These are phyloP conservation scores for Stenurella melanura DNA, from an alignment of 2,888 invertebrate species.

Conservation along the genomic window DNA sequence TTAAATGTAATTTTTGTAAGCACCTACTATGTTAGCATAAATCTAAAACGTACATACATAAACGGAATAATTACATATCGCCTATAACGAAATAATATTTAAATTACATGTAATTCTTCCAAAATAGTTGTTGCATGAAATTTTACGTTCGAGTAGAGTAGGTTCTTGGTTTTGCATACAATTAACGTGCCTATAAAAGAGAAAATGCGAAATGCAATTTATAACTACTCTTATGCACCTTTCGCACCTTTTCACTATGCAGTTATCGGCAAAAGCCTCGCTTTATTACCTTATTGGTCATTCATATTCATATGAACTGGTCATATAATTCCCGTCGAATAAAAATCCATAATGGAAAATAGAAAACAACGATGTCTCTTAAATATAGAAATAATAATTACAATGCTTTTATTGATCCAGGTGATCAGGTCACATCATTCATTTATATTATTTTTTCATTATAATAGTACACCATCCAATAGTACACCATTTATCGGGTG, in stretches of 20 bases:
- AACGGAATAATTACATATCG: not conserved
- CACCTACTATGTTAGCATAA: not conserved
- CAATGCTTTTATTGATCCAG: too few relatives aligned
- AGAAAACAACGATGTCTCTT: too few relatives aligned
- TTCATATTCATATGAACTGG: not conserved
- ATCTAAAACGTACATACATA: not conserved
- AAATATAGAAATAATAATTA: too few relatives aligned
- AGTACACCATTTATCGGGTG: too few relatives aligned
- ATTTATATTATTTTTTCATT: too few relatives aligned
- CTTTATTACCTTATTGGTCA: not conserved
- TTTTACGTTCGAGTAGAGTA: slow-evolving; percentile 36
- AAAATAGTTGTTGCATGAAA: slow-evolving; percentile 43
- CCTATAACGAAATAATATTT: slow-evolving; percentile 4
- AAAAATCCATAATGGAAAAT: too few relatives aligned
- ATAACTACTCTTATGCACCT: slow-evolving; percentile 8
- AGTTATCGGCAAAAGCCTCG: not conserved
- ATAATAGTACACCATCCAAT: too few relatives aligned
- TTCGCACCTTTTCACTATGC: slow-evolving; percentile 5
- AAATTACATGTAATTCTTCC: slow-evolving; percentile 11
- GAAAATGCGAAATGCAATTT: slow-evolving; percentile 25
- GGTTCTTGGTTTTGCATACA: slow-evolving; percentile 39
- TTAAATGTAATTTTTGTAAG: slow-evolving; percentile 1
- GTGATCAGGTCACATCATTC: too few relatives aligned
- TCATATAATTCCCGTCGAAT: not conserved
- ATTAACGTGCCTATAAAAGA: slow-evolving; percentile 19